Evolutionary conservation across 2,888 invertebrate species (phyloP), one percentile per base, ranked within the genome.

Genomic region (Phalera bucephala): DNA sequence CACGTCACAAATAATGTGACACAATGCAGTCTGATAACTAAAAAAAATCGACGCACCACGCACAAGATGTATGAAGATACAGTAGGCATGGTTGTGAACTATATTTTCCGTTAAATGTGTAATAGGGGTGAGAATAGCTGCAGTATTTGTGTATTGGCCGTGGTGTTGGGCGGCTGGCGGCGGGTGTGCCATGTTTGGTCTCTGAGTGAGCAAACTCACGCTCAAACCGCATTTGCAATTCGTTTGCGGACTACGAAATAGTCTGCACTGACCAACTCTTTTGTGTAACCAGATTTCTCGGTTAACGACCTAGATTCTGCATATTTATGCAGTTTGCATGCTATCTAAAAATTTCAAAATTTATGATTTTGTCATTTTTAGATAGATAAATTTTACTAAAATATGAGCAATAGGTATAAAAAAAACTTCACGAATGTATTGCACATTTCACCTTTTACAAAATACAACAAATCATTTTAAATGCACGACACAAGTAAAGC

Each of bases 281-380:
- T 80, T 78, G 79, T 77, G 77, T 78, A 72, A 80, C 74, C 66
- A 71, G 75, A 80, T 84, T 82, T 80, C 70, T 71, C 73, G 70
- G 76, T 73, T 81, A 79, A 83, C 79, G 83, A 81, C 80, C 76
- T 67, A 74, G 67, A 70, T 69, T 72, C 69, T 75, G 76, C 68
- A 77, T 74, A 75, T 80, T 80, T 81, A 77, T 79, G 70, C 70
- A 74, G 67, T 75, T 72, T 61, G 73, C 72, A 73, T 71, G 75
- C 59, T 68, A 54, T 69, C n/a, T n/a, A n/a, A n/a, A n/a, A n/a
- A n/a, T n/a, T n/a, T n/a, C n/a, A n/a, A n/a, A n/a, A n/a, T n/a
- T n/a, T n/a, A n/a, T n/a, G n/a, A n/a, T n/a, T n/a, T n/a, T n/a
- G n/a, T n/a, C n/a, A n/a, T n/a, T n/a, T n/a, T n/a, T n/a, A n/a